Evolutionary conservation across 2,888 invertebrate species (phyloP).

Genomic region (Temnothorax unifasciatus): DNA sequence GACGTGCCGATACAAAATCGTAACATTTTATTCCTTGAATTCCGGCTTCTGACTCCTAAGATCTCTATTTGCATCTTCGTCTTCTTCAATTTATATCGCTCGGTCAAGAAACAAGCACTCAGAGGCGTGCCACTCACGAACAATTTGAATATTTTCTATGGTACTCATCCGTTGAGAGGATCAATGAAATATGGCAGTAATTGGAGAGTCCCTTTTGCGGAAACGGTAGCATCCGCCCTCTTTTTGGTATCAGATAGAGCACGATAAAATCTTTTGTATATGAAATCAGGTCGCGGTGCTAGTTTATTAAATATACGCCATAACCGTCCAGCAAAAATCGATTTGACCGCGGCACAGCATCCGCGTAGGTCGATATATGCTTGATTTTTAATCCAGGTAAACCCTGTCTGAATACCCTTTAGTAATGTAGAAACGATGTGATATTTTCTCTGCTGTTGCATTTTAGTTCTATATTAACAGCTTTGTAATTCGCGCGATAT

Average conservation of each 20-base stretch:
- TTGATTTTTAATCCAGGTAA: constrained; percentile 39
- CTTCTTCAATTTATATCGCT: constrained; percentile 31
- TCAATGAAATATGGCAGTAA: constrained; percentile 52
- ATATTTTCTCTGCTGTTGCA: background rate
- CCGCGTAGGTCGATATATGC: background rate
- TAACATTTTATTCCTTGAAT: constrained; percentile 22
- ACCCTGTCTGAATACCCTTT: background rate
- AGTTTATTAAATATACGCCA: constrained; percentile 43
- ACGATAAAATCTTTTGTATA: constrained; percentile 40
- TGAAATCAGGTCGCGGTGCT: constrained; percentile 13
- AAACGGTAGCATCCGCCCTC: background rate
- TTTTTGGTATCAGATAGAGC: constrained; percentile 18
- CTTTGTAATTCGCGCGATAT: background rate
- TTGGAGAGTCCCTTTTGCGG: constrained; percentile 52
- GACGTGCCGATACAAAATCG: constrained; percentile 7
- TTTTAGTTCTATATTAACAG: constrained; percentile 27
- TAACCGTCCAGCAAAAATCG: constrained; percentile 13
- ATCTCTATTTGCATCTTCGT: constrained; percentile 24
- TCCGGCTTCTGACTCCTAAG: constrained; percentile 10
- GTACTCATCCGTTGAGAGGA: constrained; percentile 46
- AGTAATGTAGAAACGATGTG: constrained; percentile 24
- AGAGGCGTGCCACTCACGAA: constrained; percentile 24
- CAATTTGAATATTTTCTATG: constrained; percentile 54
- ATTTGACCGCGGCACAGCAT: constrained; percentile 19
- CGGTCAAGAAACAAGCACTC: constrained; percentile 49